Percentiles rank a stretch among this genome's conserved stretches.
These are phyloP conservation scores for Drosophila rufa DNA, from an alignment of 1,140 invertebrate genomes.

Conservation along the genomic window DNA sequence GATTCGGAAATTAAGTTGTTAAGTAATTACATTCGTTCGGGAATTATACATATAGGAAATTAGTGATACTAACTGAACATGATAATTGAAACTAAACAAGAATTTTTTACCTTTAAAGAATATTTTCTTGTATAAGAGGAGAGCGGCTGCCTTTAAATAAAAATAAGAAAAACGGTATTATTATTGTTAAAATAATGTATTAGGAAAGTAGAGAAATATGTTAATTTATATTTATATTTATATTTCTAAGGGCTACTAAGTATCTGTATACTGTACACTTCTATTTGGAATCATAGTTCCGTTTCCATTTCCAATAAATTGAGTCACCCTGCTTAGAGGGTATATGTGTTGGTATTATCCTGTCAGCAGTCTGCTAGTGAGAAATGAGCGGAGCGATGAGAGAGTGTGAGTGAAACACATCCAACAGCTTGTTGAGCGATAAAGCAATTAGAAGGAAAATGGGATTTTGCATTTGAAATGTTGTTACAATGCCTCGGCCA, in stretches of 20 bases:
- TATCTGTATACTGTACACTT: no score
- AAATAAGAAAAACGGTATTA: no score
- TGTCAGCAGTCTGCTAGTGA: slow-evolving; percentile 66
- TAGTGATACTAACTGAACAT: not conserved
- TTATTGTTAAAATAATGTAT: no score
- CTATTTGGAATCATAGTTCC: no score
- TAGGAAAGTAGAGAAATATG: no score
- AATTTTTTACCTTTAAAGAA: no score
- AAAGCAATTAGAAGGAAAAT: slow-evolving; percentile 83
- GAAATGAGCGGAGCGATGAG: slow-evolving; percentile 58
- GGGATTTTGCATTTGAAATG: slow-evolving; percentile 81
- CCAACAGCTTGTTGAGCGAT: slow-evolving; percentile 82
- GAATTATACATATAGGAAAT: not conserved
- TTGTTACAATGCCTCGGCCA: slow-evolving; percentile 64
- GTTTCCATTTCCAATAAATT: not conserved
- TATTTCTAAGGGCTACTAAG: no score
- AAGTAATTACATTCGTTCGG: no score
- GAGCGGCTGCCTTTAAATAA: no score
- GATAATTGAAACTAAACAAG: not conserved
- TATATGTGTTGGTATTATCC: slow-evolving; percentile 30
- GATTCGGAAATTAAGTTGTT: no score
- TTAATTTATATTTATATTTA: no score
- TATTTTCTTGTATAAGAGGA: no score
- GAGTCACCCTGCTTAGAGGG: slow-evolving; percentile 24
- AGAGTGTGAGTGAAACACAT: slow-evolving; percentile 49